phyloP scores from a whole-genome alignment of 2,113 vertebrate genomes.

The Daphoenositta chrysoptera region DNA sequence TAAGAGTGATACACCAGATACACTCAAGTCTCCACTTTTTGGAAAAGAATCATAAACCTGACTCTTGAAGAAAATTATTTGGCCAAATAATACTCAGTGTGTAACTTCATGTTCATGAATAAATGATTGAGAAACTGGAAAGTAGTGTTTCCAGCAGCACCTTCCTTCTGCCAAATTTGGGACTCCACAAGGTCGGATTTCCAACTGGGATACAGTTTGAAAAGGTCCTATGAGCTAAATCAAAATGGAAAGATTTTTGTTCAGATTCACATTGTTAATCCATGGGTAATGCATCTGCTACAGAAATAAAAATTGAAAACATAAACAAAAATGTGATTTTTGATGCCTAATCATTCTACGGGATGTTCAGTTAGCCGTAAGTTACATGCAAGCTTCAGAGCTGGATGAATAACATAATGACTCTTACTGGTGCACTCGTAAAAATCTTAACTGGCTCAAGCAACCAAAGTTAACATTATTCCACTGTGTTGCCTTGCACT shows the following conservation, averaged over 20 bases:
- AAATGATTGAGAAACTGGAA: conserved; percentile 3
- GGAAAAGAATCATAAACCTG: not conserved
- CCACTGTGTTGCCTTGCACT: not conserved
- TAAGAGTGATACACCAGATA: not conserved
- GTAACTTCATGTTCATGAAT: not conserved
- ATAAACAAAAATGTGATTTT: not conserved
- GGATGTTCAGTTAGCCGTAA: not conserved
- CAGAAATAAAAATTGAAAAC: not conserved
- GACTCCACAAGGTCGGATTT: not conserved
- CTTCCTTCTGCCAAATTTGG: not conserved
- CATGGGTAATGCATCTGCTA: not conserved
- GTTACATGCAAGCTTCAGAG: not conserved
- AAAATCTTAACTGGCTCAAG: not conserved
- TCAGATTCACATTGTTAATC: not conserved
- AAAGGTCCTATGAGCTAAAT: not conserved
- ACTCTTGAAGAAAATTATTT: not conserved
- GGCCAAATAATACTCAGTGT: not conserved
- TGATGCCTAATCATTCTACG: not conserved
- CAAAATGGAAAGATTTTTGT: not conserved
- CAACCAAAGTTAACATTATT: not conserved
- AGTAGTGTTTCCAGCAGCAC: not conserved
- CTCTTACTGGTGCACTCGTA: not conserved
- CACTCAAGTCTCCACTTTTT: not conserved
- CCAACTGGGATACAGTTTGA: not conserved
- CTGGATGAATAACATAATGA: not conserved